phyloP scores from a whole-genome alignment of 92 coral and sea anemone species.

The Heteractis magnifica region DNA sequence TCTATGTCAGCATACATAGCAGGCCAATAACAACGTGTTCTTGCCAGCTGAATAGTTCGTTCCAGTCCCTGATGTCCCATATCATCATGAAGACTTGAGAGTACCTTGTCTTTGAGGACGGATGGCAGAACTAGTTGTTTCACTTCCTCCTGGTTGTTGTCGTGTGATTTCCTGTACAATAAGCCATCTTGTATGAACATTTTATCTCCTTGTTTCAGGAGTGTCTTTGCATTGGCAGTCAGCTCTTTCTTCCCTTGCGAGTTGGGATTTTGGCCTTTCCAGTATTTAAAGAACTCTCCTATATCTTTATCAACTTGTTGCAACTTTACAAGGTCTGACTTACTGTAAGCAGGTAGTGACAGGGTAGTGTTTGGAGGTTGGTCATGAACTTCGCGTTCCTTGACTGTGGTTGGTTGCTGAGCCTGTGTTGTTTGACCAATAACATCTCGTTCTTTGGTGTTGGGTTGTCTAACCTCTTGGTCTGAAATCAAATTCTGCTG shows the following conservation, averaged over 20 bases:
- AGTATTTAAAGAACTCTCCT: slow-evolving; percentile 21
- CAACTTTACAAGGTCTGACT: neutral
- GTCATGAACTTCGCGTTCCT: slow-evolving; percentile 3
- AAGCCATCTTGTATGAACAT: slow-evolving; percentile 12
- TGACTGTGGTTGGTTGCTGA: slow-evolving; percentile 8
- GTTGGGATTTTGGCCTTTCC: slow-evolving; percentile 20
- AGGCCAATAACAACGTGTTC: slow-evolving; percentile 55
- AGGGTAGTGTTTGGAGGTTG: neutral
- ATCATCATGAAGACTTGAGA: slow-evolving; percentile 33
- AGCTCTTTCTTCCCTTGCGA: slow-evolving; percentile 10
- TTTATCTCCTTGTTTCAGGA: slow-evolving; percentile 33
- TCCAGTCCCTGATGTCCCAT: slow-evolving; percentile 45
- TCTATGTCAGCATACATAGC: slow-evolving; percentile 46
- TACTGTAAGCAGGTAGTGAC: slow-evolving; percentile 23
- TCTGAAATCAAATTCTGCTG: neutral
- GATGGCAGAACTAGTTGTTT: slow-evolving; percentile 34
- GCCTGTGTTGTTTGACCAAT: neutral
- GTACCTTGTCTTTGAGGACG: slow-evolving; percentile 27
- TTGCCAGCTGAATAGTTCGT: slow-evolving; percentile 17
- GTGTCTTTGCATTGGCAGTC: slow-evolving; percentile 1
- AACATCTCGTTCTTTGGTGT: slow-evolving; percentile 5
- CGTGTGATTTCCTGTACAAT: slow-evolving; percentile 5
- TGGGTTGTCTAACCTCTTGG: neutral
- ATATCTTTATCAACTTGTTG: slow-evolving; percentile 20
- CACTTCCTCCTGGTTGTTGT: slow-evolving; percentile 19